phyloP scores from a whole-genome alignment of 2,888 invertebrate genomes.

The Melanchra persicariae region DNA sequence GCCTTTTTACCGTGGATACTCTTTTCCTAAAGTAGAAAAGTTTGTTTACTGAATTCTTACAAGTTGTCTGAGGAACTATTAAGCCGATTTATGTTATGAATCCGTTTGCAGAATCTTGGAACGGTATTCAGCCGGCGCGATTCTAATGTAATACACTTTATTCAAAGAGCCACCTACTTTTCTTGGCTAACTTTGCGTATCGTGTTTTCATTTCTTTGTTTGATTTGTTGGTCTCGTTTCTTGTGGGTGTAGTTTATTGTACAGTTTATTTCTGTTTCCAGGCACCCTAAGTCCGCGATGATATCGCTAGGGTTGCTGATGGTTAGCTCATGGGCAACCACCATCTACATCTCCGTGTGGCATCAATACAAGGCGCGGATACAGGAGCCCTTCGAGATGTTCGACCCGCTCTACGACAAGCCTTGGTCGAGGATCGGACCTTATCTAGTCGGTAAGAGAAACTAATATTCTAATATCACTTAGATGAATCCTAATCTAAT shows the following conservation, averaged over 20 bases:
- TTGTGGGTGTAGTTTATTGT: constrained; percentile 8
- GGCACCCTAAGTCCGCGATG: constrained; percentile 92
- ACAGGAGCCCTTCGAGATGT: constrained; percentile 95
- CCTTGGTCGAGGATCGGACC: constrained; percentile 96
- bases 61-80: constrained; percentile 55
- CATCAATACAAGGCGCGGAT: constrained; percentile 94
- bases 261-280: constrained; percentile 71
- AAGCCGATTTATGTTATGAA: constrained; percentile 57
- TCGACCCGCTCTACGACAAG: constrained; percentile 95
- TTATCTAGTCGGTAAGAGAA: constrained; percentile 93
- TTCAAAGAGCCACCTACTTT: constrained; percentile 30
- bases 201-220: constrained; percentile 43
- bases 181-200: constrained; percentile 44
- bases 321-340: constrained; percentile 94
- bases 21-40: constrained; percentile 46
- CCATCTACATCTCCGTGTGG: constrained; percentile 94
- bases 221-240: constrained; percentile 31
- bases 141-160: constrained; percentile 48
- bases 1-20: constrained; percentile 11
- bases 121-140: constrained; percentile 25
- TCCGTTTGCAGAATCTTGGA: constrained; percentile 50
- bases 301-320: constrained; percentile 91
- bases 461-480: constrained; percentile 8
- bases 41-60: constrained; percentile 51
- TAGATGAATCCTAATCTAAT: constrained; percentile 23